Evolutionary conservation across 1,140 invertebrate species (phyloP).

Genomic region (Leptinotarsa undecemlineata): DNA sequence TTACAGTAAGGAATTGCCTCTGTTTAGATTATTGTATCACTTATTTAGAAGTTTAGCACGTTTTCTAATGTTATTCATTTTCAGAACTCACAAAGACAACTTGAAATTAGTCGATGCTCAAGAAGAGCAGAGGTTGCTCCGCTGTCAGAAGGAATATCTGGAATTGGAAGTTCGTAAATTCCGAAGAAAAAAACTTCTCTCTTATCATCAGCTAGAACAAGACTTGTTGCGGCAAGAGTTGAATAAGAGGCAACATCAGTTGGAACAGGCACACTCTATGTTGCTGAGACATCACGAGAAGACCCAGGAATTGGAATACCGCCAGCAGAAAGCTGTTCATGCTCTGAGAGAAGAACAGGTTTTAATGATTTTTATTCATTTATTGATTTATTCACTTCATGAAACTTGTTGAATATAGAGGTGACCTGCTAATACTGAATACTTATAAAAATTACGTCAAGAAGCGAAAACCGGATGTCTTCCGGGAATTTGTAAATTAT

Average conservation of each 20-base stretch:
- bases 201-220: constrained; percentile 87
- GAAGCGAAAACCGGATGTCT: too few species aligned
- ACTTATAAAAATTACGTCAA: too few species aligned
- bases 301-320: constrained; percentile 93
- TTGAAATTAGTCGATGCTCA: constrained; percentile 88
- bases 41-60: too few species aligned
- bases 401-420: too few species aligned
- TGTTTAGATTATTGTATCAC: background rate
- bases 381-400: background rate
- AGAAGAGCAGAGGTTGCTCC: constrained; percentile 83
- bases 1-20: constrained; percentile 66
- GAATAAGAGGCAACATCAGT: constrained; percentile 89
- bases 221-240: constrained; percentile 92
- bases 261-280: constrained; percentile 95
- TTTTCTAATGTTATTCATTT: constrained; percentile 25
- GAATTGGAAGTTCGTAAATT: constrained; percentile 93
- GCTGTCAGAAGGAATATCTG: constrained; percentile 88
- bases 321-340: constrained; percentile 94
- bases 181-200: constrained; percentile 84
- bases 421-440: too few species aligned
- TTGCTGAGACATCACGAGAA: constrained; percentile 93
- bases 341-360: constrained; percentile 85
- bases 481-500: too few species aligned
- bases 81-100: constrained; percentile 86
- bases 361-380: constrained; percentile 52